These are phyloP conservation scores for Pantherophis alleghaniensis DNA, from an alignment of 2,797 vertebrate genomes.

Conservation along the genomic window DNA sequence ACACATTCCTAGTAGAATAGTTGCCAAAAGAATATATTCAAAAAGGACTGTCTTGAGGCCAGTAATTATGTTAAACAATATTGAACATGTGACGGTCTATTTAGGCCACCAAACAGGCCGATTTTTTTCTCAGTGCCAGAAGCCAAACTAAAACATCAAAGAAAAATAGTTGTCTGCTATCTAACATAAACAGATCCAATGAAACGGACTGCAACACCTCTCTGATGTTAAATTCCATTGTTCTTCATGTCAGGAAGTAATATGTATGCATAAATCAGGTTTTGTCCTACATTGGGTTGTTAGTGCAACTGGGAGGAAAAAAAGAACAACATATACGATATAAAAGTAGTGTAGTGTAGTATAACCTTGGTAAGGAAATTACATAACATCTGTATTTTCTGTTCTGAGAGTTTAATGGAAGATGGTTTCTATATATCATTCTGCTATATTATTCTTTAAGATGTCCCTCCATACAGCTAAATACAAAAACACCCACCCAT, in stretches of 20 bases:
- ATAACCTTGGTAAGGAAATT: background rate
- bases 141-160: background rate
- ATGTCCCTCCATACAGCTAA: background rate
- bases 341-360: background rate
- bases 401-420: background rate
- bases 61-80: constrained; percentile 6
- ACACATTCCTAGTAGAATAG: background rate
- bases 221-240: background rate
- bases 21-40: background rate
- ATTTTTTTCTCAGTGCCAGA: background rate
- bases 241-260: background rate
- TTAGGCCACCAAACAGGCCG: background rate
- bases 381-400: background rate
- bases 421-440: background rate
- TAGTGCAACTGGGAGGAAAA: background rate
- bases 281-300: background rate
- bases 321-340: background rate
- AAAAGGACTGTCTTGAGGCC: background rate
- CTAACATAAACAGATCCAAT: background rate
- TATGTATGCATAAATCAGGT: background rate
- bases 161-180: background rate
- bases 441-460: background rate
- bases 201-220: background rate
- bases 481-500: background rate
- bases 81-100: background rate